phyloP scores from a whole-genome alignment of 2,113 vertebrate genomes.

The Canis aureus region DNA sequence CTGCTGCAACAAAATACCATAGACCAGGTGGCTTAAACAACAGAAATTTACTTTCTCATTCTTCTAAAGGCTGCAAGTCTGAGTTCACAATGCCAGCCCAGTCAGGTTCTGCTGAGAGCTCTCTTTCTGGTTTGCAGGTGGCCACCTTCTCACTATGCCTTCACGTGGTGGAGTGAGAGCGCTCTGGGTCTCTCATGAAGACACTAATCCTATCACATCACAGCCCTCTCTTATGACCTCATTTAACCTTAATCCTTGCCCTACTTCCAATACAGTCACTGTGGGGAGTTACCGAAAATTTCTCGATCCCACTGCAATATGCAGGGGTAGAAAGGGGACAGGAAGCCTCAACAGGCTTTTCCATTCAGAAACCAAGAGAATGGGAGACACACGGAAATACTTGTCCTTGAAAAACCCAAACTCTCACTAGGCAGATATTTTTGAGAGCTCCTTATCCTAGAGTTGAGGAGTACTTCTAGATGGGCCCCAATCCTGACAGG shows the following conservation, averaged over 20 bases:
- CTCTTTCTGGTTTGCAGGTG: neutral
- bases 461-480: neutral
- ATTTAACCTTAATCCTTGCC: neutral
- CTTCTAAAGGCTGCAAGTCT: neutral
- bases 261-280: neutral
- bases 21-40: neutral
- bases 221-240: neutral
- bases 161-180: neutral
- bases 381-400: neutral
- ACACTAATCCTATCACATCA: neutral
- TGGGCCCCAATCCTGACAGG: neutral
- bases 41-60: neutral
- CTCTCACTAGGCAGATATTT: neutral
- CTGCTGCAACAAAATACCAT: neutral
- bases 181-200: neutral
- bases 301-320: neutral
- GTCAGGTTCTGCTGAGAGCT: neutral
- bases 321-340: neutral
- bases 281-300: neutral
- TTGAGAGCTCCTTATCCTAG: neutral
- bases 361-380: neutral
- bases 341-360: neutral
- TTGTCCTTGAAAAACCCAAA: neutral
- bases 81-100: neutral
- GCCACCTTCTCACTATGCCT: neutral